These are phyloP conservation scores for Calephelis virginiensis DNA, from an alignment of 1,140 invertebrate species.

Conservation along the genomic window DNA sequence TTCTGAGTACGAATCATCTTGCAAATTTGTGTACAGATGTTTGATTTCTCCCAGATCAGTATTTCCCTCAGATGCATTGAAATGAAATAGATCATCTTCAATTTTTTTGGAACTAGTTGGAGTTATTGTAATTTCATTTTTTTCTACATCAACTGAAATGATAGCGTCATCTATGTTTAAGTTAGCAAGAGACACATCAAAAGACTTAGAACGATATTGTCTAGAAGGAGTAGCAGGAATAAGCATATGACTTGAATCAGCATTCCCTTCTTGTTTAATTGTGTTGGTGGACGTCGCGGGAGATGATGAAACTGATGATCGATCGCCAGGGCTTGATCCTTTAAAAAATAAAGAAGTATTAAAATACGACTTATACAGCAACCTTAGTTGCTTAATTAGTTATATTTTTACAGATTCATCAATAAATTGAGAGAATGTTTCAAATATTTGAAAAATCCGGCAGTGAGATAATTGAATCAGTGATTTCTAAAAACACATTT, in stretches of 20 bases:
- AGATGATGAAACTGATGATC: constrained; percentile 62
- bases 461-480: no score
- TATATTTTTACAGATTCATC: no score
- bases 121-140: constrained; percentile 65
- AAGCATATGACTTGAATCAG: constrained; percentile 58
- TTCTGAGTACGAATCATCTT: constrained; percentile 39
- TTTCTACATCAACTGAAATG: constrained; percentile 62
- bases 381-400: no score
- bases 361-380: no score
- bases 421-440: no score
- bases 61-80: constrained; percentile 53
- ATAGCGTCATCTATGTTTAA: constrained; percentile 60
- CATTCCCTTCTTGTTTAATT: constrained; percentile 48
- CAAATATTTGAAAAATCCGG: no score
- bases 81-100: constrained; percentile 41
- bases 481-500: no score
- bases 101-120: constrained; percentile 55
- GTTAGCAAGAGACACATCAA: constrained; percentile 64
- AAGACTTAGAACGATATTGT: constrained; percentile 67
- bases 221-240: constrained; percentile 56
- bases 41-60: constrained; percentile 59
- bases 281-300: constrained; percentile 56
- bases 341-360: neutral
- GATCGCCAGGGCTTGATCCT: constrained; percentile 74
- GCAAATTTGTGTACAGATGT: constrained; percentile 54